Conservation (phyloP, 1,140 invertebrate genomes). For the Drosophila orena region DNA sequence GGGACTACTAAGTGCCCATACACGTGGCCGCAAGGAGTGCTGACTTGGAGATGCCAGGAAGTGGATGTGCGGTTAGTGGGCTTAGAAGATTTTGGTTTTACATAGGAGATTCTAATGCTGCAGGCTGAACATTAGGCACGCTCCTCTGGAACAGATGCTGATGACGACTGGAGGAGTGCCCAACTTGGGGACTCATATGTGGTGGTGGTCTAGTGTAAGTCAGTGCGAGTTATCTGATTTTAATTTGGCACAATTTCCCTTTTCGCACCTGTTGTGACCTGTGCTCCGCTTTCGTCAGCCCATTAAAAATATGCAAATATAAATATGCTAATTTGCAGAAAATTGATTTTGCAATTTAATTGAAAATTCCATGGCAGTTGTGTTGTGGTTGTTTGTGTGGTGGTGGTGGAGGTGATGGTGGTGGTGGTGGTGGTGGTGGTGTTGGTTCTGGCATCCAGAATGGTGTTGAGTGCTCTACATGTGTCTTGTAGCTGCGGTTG, state of each 20-base stretch:
- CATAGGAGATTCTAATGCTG: constrained; percentile 1
- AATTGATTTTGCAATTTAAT: constrained; percentile 83
- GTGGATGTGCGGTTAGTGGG: constrained; percentile 12
- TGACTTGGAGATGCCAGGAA: constrained; percentile 31
- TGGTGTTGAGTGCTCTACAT: constrained; percentile 27
- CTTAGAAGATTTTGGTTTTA: constrained; percentile 11
- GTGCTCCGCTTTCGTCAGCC: background rate
- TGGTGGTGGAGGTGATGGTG: background rate
- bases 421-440: constrained; percentile 2
- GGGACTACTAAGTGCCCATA: constrained; percentile 36
- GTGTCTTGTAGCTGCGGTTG: constrained; percentile 58
- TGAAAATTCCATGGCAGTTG: constrained; percentile 62
- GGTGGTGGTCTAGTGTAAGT: constrained; percentile 50
- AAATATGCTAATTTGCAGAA: constrained; percentile 80
- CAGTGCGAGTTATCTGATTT: constrained; percentile 79
- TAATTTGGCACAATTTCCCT: constrained; percentile 78
- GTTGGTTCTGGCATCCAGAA: background rate
- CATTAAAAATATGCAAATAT: constrained; percentile 76
- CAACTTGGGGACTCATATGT: constrained; percentile 8
- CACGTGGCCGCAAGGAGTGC: constrained; percentile 63
- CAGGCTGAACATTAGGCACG: constrained; percentile 31
- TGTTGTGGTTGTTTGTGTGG: constrained; percentile 33
- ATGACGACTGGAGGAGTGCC: constrained; percentile 16
- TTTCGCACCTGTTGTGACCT: constrained; percentile 77
- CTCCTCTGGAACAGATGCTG: constrained; percentile 41